Conservation (phyloP, 2,888 invertebrate genomes). For the Mamestra brassicae region DNA sequence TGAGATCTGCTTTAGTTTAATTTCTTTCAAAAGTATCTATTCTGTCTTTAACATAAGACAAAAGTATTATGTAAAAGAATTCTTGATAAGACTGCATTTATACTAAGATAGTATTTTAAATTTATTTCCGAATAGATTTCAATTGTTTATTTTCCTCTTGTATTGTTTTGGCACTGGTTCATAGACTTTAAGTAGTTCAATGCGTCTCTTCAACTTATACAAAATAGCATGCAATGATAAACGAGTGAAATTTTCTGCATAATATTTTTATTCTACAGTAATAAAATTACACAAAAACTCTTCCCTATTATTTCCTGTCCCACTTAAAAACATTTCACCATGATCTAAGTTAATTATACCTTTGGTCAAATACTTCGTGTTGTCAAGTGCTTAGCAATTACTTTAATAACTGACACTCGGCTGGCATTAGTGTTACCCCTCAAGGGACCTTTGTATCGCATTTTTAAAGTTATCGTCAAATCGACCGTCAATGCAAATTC, state of each 20-base stretch:
- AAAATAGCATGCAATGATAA: background rate
- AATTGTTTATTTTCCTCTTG: background rate
- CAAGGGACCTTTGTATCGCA: slow-evolving; percentile 22
- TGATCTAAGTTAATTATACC: slow-evolving; percentile 32
- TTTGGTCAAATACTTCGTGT: slow-evolving; percentile 30
- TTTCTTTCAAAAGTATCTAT: background rate
- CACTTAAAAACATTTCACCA: slow-evolving; percentile 13
- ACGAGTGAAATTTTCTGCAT: background rate
- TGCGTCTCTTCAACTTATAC: background rate
- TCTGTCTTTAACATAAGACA: background rate
- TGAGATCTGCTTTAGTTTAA: slow-evolving; percentile 23
- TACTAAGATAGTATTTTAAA: too few species aligned
- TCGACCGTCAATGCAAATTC: slow-evolving; percentile 8
- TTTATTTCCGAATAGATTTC: background rate
- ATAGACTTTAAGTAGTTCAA: slow-evolving; percentile 7
- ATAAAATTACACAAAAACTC: slow-evolving; percentile 12
- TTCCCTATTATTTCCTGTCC: slow-evolving; percentile 26
- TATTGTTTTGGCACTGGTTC: background rate
- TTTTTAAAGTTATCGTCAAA: slow-evolving; percentile 27
- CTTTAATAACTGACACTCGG: slow-evolving; percentile 43
- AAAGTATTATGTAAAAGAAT: background rate
- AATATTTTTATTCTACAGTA: background rate
- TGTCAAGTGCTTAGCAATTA: slow-evolving; percentile 49
- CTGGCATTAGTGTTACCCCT: slow-evolving; percentile 36
- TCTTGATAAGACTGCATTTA: background rate